Evolutionary conservation across 2,113 vertebrate species (phyloP).

Genomic region (Diadophis punctatus): DNA sequence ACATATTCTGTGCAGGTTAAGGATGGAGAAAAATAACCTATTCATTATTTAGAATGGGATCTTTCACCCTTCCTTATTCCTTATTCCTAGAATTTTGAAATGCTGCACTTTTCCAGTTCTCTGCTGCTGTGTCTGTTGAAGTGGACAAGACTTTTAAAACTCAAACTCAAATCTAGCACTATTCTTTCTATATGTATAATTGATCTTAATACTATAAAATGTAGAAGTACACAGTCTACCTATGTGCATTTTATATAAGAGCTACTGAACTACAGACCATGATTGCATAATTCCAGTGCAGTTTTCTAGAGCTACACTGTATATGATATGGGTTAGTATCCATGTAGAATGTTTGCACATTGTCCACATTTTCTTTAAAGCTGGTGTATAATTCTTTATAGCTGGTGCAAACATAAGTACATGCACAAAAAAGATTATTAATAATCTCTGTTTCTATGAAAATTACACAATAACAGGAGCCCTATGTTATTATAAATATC

Average conservation of each 20-base stretch:
- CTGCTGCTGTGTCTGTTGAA: not conserved
- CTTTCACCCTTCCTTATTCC: not conserved
- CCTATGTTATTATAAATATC: not conserved
- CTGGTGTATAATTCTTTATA: accelerated
- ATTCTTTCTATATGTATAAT: not conserved
- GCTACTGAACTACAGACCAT: not conserved
- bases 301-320: not conserved
- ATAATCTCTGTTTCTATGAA: not conserved
- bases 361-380: accelerated
- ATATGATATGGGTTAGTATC: not conserved
- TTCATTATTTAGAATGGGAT: not conserved
- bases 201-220: not conserved
- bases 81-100: not conserved
- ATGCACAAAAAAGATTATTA: not conserved
- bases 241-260: not conserved
- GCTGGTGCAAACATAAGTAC: not conserved
- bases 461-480: not conserved
- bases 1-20: not conserved
- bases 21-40: not conserved
- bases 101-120: not conserved
- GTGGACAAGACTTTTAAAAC: not conserved
- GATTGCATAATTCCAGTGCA: not conserved
- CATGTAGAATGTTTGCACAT: not conserved
- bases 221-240: not conserved
- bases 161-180: not conserved